Conservation (phyloP, 1,140 invertebrate genomes). For the Sinella curviseta region DNA sequence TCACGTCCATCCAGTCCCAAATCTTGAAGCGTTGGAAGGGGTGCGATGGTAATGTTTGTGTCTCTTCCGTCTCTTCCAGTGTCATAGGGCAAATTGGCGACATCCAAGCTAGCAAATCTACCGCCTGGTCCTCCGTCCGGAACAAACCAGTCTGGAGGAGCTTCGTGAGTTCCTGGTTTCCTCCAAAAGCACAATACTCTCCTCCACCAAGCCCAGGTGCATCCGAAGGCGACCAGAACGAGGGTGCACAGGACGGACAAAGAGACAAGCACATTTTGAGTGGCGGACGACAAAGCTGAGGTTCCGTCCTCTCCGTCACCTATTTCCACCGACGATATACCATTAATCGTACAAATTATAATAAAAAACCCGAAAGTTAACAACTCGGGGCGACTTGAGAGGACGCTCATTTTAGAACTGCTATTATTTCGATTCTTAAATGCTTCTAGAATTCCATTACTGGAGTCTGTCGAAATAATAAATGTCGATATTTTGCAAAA, state of each 20-base stretch:
- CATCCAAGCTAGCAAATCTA: not conserved
- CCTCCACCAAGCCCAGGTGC: conserved; percentile 33
- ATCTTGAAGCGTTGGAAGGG: not conserved
- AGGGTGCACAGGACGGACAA: conserved; percentile 2
- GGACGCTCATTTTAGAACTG: too few relatives aligned
- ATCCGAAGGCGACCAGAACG: conserved; percentile 26
- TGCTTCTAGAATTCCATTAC: too few relatives aligned
- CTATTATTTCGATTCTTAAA: too few relatives aligned
- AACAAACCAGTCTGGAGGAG: conserved; percentile 1
- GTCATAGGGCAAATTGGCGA: not conserved
- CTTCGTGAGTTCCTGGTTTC: not conserved
- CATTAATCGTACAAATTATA: not conserved
- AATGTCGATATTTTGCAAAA: too few relatives aligned
- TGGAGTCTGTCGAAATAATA: too few relatives aligned
- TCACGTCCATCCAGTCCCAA: not conserved
- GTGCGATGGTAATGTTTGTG: conserved; percentile 12
- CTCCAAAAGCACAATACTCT: conserved; percentile 14
- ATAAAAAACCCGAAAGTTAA: too few relatives aligned
- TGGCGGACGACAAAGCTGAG: not conserved
- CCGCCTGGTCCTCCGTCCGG: not conserved
- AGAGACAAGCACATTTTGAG: conserved; percentile 16
- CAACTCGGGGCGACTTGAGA: too few relatives aligned
- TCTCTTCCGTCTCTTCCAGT: conserved; percentile 10
- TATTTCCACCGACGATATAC: not conserved
- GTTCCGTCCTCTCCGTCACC: not conserved